Base-by-base conservation (phyloP, 1,140 invertebrate species). In the Arctopsyche grandis region DNA sequence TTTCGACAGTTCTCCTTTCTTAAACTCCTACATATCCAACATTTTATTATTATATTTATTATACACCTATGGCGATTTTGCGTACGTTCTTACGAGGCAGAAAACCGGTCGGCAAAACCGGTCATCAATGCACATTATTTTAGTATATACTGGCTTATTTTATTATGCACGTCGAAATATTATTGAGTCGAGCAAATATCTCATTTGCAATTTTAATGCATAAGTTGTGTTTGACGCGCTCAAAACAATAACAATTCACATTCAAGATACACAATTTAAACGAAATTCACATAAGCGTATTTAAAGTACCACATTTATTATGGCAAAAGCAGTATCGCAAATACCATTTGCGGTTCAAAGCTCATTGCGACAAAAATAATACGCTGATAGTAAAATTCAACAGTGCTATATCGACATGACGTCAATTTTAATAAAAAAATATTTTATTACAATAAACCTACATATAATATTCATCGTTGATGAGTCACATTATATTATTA, bases 21-120 rank as follows among this genome's bases (percentile, higher is more conserved):
- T 60, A 60, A 60, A 60, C 19, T 16, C 56, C 56, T 60, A 60
- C n/a, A n/a, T n/a, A n/a, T n/a, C n/a, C n/a, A n/a, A n/a, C n/a
- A n/a, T n/a, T n/a, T n/a, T 60, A 19, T 19, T 19, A 16, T 9
- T 60, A 19, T 60, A 19, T 19, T 60, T 19, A 60, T 60, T 3
- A 19, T 60, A 60, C 56, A 60, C 56, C 56, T 60, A 9, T 60
- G 7, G 48, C 48, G 48, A 52, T 14, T 19, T 60, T 60, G 9
- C 16, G 21, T 60, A 19, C 5, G 16, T n/a, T n/a, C n/a, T n/a
- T n/a, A 19, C 9, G 16, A 16, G 56, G 56, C n/a, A 38, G 7
- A 38, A 38, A 38, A 60, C 56, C 56, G 56, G 56, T 60, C 56
- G 48, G 9, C 56, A 7, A 21, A 60, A 60, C 56, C 56, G 56